Evolutionary conservation across 2,113 vertebrate species (phyloP).

Genomic region (Lepisosteus osseus): DNA sequence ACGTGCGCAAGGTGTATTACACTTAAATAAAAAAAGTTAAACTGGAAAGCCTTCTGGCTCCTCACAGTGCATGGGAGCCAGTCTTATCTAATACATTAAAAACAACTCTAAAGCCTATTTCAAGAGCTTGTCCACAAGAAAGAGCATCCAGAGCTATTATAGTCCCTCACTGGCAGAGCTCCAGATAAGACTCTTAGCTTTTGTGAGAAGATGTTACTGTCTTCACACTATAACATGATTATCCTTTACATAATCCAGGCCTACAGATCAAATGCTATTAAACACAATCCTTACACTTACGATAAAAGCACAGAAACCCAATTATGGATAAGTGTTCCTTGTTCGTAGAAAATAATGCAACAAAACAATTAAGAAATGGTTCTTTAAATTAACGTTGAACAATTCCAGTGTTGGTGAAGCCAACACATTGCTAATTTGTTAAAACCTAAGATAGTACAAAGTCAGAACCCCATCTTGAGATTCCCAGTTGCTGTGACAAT

Average conservation of each 20-base stretch:
- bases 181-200: constrained; percentile 15
- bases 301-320: constrained; percentile 10
- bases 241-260: constrained; percentile 26
- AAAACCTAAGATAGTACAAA: too few species aligned
- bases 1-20: too few species aligned
- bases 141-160: constrained; percentile 7
- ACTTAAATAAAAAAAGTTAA: too few species aligned
- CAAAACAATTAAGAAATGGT: too few species aligned
- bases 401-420: too few species aligned
- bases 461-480: neutral
- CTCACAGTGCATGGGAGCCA: neutral
- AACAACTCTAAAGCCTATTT: neutral
- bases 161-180: constrained; percentile 8
- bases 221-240: constrained; percentile 26
- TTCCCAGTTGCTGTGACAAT: constrained; percentile 7
- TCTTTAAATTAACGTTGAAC: too few species aligned
- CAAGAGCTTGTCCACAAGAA: neutral
- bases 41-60: neutral
- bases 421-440: too few species aligned
- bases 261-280: constrained; percentile 33
- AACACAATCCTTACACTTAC: constrained; percentile 25
- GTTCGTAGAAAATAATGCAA: neutral
- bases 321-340: neutral
- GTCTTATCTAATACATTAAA: constrained; percentile 9
- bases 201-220: constrained; percentile 12